Evolutionary conservation across 1,140 invertebrate genomes (phyloP), one percentile per base, ranked within the genome.

Genomic region (Limonius californicus): DNA sequence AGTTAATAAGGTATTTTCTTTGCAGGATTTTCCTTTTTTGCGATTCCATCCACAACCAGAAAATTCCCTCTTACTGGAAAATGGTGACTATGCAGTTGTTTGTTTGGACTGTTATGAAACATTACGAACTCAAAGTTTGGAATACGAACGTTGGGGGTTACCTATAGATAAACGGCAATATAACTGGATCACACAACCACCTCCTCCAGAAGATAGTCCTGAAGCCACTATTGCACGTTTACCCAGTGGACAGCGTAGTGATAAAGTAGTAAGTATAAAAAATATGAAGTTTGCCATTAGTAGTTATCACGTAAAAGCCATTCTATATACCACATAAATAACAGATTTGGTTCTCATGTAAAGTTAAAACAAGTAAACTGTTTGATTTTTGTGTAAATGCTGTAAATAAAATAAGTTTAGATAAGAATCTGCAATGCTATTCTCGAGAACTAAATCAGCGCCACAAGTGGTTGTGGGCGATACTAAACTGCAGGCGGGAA

Each of bases 71-170:
- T 78, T 94, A 50, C 76, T 97, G 67, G 91, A 95, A 76, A 92
- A 94, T 76, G 92, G 93, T 39, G 91, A 95, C 68, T 90, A 88
- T 71, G 91, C 94, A 6, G 92, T 94, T 11, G 92, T 94, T 27
- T 97, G 94, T 79, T 82, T 95, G 69, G 91, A 94, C 69, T 97
- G 94, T 80, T 94, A 92, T 74, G 91, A 95, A 76, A 91, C 90
- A 0, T 74, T 89, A 19, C 74, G 90, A 68, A 90, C 89, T 62
- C 90, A 93, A 77, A 89, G 88, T 70, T 83, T 88, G 60, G 92
- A 94, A 74, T 94, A 94, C 79, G 91, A 94, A 79, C 82, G 90
- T 66, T 92, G 91, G 84, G 92, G 92, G 64, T 82, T 95, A 61
- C 92, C 92, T 1, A 78, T 91, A 16, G 90, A 92, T 66, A 94